Percentiles rank a stretch among this genome's conserved stretches.
Conservation (phyloP, 2,888 invertebrate genomes). For the Agonopterix alstromeriana region DNA sequence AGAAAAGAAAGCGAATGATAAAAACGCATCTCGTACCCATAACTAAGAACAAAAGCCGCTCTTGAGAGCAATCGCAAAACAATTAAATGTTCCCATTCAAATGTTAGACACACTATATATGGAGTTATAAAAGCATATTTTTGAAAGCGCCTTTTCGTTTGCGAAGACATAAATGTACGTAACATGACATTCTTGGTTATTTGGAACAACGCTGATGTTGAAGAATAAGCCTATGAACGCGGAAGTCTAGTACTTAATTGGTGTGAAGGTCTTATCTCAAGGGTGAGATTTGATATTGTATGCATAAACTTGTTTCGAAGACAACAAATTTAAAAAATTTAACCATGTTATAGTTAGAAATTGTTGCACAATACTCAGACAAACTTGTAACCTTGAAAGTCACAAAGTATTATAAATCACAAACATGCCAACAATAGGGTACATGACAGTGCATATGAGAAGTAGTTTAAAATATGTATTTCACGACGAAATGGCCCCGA, state of each 20-base stretch:
- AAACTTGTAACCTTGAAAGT: slow-evolving; percentile 48
- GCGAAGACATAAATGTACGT: slow-evolving; percentile 4
- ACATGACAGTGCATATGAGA: slow-evolving; percentile 51
- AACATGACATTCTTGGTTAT: slow-evolving; percentile 28
- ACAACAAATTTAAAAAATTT: background rate
- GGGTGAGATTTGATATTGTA: slow-evolving; percentile 45
- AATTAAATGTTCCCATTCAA: slow-evolving; percentile 8
- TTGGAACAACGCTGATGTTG: slow-evolving; percentile 22
- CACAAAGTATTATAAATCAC: slow-evolving; percentile 57
- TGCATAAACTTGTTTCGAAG: slow-evolving; percentile 19
- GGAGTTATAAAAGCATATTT: slow-evolving; percentile 8
- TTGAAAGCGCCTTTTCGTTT: background rate
- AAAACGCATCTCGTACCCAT: slow-evolving; percentile 38
- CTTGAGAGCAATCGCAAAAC: slow-evolving; percentile 17
- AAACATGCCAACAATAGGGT: slow-evolving; percentile 54
- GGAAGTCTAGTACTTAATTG: slow-evolving; percentile 42
- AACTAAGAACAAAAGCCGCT: slow-evolving; percentile 21
- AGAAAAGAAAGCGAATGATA: slow-evolving; percentile 55
- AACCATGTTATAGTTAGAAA: slow-evolving; percentile 10
- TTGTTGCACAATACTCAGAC: slow-evolving; percentile 27
- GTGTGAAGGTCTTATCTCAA: slow-evolving; percentile 44
- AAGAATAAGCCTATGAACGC: slow-evolving; percentile 21
- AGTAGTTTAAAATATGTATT: slow-evolving; percentile 55
- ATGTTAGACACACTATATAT: slow-evolving; percentile 13
- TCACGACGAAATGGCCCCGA: slow-evolving; percentile 46